Conservation (phyloP, 2,888 invertebrate genomes). For the Trachelus stipa region DNA sequence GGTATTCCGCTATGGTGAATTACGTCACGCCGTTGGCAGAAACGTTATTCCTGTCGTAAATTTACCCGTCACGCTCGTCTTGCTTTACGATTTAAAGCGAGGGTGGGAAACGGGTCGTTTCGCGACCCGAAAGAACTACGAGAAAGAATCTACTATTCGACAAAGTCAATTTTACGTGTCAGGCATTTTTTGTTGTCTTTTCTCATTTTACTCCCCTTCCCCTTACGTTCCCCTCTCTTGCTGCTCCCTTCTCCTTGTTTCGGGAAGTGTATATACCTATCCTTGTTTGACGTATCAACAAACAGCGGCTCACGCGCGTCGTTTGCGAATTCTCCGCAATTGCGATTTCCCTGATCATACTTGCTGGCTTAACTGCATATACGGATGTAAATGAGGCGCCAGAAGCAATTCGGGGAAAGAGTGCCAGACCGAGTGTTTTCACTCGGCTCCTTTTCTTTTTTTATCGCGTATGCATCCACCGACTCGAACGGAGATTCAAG, state of each 20-base stretch:
- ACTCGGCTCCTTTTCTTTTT: constrained; percentile 29
- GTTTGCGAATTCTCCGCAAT: constrained; percentile 22
- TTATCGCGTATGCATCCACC: constrained; percentile 15
- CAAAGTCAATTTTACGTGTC: constrained; percentile 6
- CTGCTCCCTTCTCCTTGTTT: not conserved
- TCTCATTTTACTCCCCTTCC: not conserved
- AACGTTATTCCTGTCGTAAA: constrained; percentile 1
- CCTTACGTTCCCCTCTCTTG: constrained; percentile 4
- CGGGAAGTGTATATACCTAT: too few relatives aligned
- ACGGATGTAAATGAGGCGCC: constrained; percentile 29
- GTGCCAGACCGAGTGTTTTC: constrained; percentile 31
- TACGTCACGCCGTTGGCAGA: not conserved
- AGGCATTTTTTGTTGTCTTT: not conserved
- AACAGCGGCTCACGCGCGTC: not conserved
- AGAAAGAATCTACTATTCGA: not conserved
- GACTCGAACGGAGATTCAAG: constrained; percentile 17
- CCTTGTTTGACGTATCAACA: not conserved
- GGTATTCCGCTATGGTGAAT: not conserved
- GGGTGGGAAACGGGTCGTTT: not conserved
- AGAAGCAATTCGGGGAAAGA: constrained; percentile 29
- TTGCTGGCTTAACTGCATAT: constrained; percentile 20
- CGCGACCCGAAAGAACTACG: not conserved
- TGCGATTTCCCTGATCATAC: constrained; percentile 34
- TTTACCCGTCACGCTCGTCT: not conserved
- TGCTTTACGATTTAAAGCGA: constrained; percentile 1